Evolutionary conservation across 2,113 vertebrate species (phyloP), one percentile per base, ranked within the genome.

Genomic region (Notarius lentiginosus): DNA sequence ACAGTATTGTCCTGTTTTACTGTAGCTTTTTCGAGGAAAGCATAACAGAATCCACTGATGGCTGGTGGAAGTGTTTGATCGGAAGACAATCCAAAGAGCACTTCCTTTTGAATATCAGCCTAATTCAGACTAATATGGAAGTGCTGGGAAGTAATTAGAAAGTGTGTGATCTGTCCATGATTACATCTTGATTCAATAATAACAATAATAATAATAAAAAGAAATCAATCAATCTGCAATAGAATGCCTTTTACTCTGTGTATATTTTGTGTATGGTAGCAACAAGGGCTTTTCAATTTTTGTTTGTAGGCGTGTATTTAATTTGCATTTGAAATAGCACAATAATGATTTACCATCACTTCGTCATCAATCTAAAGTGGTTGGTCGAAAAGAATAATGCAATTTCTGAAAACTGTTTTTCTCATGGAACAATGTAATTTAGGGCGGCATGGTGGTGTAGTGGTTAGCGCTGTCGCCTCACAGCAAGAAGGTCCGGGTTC

Each of bases 111-210:
- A 58, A 72, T 27, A 18, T 22, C 10, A 22, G 41, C 58, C 24
- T 55, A 79, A 88, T 60, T 18, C 61, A 79, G 61, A 79, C 60
- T 66, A 63, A 55, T 79, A 70, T 66, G 51, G 7, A 61, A 83
- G 49, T 61, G 86, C 72, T n/a, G 30, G 55, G 66, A 84, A 17
- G 10, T 9, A 47, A 47, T 73, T 55, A 47, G 0, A 84, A 5
- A 47, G 70, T 47, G 18, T 49, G 18, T 10, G 9, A 73, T 73
- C 9, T 73, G 68, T 47, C 68, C 8, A 41, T 15, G 18, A 47
- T 73, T 49, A 18, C 10, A 70, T 5, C 70, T 11, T 73, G 20
- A 47, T 4, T 47, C 34, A 11, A 11, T 73, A 22, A 9, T 73
- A 49, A 22, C 9, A 73, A 1, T 1, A 72, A 72, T 20, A 20